phyloP scores from a whole-genome alignment of 2,797 vertebrate genomes.

The Acipenser transmontanus region DNA sequence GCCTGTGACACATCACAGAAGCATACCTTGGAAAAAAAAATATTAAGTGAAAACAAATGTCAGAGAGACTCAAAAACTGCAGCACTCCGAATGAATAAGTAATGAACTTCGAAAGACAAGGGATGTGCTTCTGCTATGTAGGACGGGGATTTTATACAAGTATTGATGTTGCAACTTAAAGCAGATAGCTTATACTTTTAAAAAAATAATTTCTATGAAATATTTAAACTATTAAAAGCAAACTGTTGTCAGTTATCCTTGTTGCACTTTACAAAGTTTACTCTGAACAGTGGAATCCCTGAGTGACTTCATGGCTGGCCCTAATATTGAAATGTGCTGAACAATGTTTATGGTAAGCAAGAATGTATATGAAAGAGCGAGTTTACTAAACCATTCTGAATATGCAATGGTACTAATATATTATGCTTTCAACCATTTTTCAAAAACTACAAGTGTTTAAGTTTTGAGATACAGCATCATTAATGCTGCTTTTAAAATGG shows the following conservation, averaged over 20 bases:
- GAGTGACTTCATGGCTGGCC: too few relatives aligned
- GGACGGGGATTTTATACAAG: not conserved
- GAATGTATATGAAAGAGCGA: too few relatives aligned
- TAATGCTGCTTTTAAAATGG: too few relatives aligned
- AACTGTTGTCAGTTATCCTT: not conserved
- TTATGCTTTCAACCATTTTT: too few relatives aligned
- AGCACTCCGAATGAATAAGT: conserved; percentile 15
- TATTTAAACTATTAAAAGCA: conserved; percentile 5
- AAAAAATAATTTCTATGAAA: not conserved
- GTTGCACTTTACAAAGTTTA: conserved; percentile 8
- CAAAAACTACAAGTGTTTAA: too few relatives aligned
- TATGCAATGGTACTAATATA: too few relatives aligned
- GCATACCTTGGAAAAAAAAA: not conserved
- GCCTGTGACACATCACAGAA: conserved; percentile 6
- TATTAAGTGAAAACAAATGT: conserved; percentile 11
- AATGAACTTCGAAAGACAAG: conserved; percentile 10
- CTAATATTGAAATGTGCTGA: too few relatives aligned
- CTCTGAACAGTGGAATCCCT: conserved; percentile 5
- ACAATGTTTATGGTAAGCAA: too few relatives aligned
- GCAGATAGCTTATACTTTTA: conserved; percentile 8
- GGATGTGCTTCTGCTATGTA: not conserved
- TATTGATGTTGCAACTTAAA: conserved; percentile 6
- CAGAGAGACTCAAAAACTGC: not conserved
- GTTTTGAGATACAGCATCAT: too few relatives aligned
- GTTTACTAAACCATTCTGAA: too few relatives aligned